Evolutionary conservation across 2,888 invertebrate genomes (phyloP).

Genomic region (Xanthia togata): DNA sequence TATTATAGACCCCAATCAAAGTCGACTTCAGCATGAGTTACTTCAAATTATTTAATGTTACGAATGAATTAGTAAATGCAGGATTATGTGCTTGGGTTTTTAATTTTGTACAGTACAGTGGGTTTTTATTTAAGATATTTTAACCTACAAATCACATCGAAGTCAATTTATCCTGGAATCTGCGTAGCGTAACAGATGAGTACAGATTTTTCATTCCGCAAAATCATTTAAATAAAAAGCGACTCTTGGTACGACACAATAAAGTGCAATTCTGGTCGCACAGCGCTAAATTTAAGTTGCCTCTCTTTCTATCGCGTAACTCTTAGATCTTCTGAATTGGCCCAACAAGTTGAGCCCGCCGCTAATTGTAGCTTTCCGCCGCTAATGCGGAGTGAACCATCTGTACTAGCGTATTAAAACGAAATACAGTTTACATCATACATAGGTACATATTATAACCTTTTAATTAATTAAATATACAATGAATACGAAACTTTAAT

Average conservation of each 20-base stretch:
- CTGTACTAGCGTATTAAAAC: constrained; percentile 36
- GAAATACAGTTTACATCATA: constrained; percentile 62
- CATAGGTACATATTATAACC: constrained; percentile 62
- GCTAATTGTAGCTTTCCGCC: too few species aligned
- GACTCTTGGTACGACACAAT: too few species aligned
- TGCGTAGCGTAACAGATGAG: constrained; percentile 24
- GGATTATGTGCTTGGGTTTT: constrained; percentile 57
- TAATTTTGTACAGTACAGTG: constrained; percentile 56
- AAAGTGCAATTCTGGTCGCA: too few species aligned
- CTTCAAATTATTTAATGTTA: constrained; percentile 33
- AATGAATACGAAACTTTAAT: constrained; percentile 71
- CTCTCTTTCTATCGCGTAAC: too few species aligned
- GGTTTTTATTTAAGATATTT: constrained; percentile 46
- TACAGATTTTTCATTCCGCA: too few species aligned
- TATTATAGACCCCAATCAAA: constrained; percentile 49
- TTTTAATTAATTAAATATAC: constrained; percentile 69
- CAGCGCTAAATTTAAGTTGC: too few species aligned
- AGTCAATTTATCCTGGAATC: constrained; percentile 61
- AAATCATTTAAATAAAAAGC: too few species aligned
- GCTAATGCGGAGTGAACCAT: too few species aligned
- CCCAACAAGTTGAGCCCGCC: too few species aligned
- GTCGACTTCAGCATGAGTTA: constrained; percentile 40
- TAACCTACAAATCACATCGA: constrained; percentile 64
- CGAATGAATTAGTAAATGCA: constrained; percentile 60
- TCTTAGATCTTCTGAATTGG: too few species aligned